Conservation (phyloP, 2,113 vertebrate species). For the Aegotheles bennettii region DNA sequence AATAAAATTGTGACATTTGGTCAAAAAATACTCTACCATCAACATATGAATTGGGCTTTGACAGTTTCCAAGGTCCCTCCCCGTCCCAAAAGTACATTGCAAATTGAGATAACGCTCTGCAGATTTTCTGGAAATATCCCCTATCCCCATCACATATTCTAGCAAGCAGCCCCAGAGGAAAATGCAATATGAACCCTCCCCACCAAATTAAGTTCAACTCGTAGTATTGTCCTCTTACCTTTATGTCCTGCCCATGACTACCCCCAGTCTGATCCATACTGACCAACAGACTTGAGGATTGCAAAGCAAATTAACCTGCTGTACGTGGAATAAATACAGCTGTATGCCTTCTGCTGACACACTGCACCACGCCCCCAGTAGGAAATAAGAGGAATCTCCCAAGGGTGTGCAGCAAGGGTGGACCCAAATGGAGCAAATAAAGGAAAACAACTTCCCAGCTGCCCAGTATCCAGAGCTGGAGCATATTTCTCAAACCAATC, state of each 20-base stretch:
- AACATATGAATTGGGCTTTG: neutral
- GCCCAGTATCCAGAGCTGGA: neutral
- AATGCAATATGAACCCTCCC: neutral
- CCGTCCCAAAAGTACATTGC: neutral
- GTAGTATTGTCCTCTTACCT: neutral
- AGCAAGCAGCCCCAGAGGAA: neutral
- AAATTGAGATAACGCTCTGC: neutral
- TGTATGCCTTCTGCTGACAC: neutral
- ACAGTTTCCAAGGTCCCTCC: neutral
- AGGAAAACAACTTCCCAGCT: neutral
- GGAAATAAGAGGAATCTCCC: neutral
- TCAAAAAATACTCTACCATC: neutral
- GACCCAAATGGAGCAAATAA: neutral
- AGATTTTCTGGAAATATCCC: neutral
- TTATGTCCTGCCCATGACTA: neutral
- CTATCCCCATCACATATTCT: neutral
- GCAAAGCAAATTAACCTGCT: neutral
- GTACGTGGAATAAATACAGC: neutral
- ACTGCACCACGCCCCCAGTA: neutral
- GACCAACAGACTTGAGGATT: neutral
- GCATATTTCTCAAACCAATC: neutral
- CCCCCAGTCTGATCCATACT: neutral
- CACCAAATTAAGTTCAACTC: fast-evolving
- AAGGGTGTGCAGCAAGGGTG: neutral
- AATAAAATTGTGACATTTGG: neutral